phyloP scores from a whole-genome alignment of 2,888 invertebrate species.

The Boloria selene region DNA sequence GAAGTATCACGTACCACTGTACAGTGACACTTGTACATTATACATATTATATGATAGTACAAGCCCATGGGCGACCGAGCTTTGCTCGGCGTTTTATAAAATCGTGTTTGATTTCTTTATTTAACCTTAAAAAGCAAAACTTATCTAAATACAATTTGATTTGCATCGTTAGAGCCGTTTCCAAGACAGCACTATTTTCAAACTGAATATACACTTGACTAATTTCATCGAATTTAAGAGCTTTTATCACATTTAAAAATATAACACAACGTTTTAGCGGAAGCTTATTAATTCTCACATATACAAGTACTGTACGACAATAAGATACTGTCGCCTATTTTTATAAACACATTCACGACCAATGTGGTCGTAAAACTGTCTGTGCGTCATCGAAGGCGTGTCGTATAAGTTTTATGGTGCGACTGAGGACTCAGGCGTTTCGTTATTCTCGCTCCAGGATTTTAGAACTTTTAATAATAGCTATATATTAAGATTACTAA shows the following conservation, averaged over 20 bases:
- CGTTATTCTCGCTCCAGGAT: slow-evolving; percentile 11
- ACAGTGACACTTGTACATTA: too few species aligned
- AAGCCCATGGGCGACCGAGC: too few species aligned
- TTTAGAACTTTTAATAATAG: slow-evolving; percentile 12
- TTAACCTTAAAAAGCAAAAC: too few species aligned
- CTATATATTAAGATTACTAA: not conserved
- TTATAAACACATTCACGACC: slow-evolving; percentile 30
- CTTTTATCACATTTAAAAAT: not conserved
- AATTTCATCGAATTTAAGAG: not conserved
- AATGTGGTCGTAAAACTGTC: slow-evolving; percentile 62
- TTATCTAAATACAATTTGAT: too few species aligned
- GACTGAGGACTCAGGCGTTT: slow-evolving; percentile 39
- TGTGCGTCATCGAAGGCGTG: slow-evolving; percentile 72
- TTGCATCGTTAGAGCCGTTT: too few species aligned
- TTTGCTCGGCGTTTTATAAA: too few species aligned
- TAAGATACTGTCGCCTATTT: slow-evolving; percentile 24
- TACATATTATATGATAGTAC: too few species aligned
- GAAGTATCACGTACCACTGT: too few species aligned
- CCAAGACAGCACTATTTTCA: too few species aligned
- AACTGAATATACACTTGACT: too few species aligned
- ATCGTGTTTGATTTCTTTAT: too few species aligned
- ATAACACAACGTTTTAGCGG: slow-evolving; percentile 5
- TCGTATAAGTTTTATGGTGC: slow-evolving; percentile 65
- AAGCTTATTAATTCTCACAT: not conserved
- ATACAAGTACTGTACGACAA: slow-evolving; percentile 4